Evolutionary conservation across 2,888 invertebrate genomes (phyloP), one percentile per base, ranked within the genome.

Genomic region (Thera britannica): DNA sequence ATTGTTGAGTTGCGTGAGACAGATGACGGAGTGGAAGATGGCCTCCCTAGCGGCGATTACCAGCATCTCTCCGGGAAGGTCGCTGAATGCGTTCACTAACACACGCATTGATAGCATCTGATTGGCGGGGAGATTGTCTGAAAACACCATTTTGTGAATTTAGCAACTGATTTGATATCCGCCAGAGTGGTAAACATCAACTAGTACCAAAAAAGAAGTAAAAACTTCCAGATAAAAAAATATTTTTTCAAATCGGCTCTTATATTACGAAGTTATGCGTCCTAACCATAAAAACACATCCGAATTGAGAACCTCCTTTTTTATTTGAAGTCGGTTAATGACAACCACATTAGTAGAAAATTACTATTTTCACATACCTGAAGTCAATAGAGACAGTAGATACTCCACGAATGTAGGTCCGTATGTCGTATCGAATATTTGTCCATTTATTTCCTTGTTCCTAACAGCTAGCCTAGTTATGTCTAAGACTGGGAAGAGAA

Each of bases 401-500:
- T 87, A 90, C 75, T 86, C 85, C 46, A 93, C 82, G 60, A 94
- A 94, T 67, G 73, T 77, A 41, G 84, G 90, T 48, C 89, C 92
- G 76, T 81, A 91, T 9, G 83, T 85, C 49, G 85, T 86, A 70
- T 92, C 91, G 70, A 94, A 94, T 78, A 94, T 81, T 73, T 88
- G 86, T 1, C 76, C 85, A 63, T 94, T 93, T 5, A 97, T 94
- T 3, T 94, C 91, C 79, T 95, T 95, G 73, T 96, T 96, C 57
- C 97, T 95, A 51, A 98, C 95, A 0, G 97, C 97, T 81, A 99
- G 90, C 74, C 99, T 95, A 11, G 98, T 94, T 4, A 99, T 93
- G 83, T 99, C 99, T 75, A 99, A 89, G 4, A 97, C 97, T 0
- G 99, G 99, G 83, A 98, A 98, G 1, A 98, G 94, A 72, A 96